These are phyloP conservation scores for Cnemophilus loriae DNA, from an alignment of 2,113 vertebrate genomes.

Conservation along the genomic window DNA sequence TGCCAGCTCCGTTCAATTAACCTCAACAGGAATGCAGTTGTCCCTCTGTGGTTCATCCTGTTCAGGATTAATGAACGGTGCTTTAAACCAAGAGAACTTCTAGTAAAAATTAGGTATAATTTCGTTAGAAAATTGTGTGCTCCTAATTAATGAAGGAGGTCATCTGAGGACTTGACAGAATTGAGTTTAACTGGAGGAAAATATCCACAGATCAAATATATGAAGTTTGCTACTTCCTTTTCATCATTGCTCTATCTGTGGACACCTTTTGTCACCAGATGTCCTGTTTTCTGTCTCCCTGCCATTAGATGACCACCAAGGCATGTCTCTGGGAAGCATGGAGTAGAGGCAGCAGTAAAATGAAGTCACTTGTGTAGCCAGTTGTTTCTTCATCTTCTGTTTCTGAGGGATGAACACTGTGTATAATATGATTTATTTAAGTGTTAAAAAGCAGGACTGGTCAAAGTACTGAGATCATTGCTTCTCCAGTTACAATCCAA, in stretches of 20 bases:
- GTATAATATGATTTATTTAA: background rate
- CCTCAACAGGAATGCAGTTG: background rate
- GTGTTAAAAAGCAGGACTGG: background rate
- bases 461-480: background rate
- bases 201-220: background rate
- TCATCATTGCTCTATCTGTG: background rate
- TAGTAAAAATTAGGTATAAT: constrained; percentile 16
- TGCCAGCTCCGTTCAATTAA: constrained; percentile 18
- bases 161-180: background rate
- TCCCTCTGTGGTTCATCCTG: constrained; percentile 26
- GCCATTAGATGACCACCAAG: background rate
- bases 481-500: background rate
- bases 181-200: background rate
- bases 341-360: background rate
- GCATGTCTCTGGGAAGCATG: background rate
- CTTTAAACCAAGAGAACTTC: constrained; percentile 14
- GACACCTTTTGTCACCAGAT: background rate
- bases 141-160: constrained; percentile 36
- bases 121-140: constrained; percentile 37
- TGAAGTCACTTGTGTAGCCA: background rate
- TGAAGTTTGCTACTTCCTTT: background rate
- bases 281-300: background rate
- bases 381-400: background rate
- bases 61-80: constrained; percentile 34
- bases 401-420: background rate